Evolutionary conservation across 2,888 invertebrate species (phyloP), one percentile per base, ranked within the genome.

Genomic region (Chloromyia formosa): DNA sequence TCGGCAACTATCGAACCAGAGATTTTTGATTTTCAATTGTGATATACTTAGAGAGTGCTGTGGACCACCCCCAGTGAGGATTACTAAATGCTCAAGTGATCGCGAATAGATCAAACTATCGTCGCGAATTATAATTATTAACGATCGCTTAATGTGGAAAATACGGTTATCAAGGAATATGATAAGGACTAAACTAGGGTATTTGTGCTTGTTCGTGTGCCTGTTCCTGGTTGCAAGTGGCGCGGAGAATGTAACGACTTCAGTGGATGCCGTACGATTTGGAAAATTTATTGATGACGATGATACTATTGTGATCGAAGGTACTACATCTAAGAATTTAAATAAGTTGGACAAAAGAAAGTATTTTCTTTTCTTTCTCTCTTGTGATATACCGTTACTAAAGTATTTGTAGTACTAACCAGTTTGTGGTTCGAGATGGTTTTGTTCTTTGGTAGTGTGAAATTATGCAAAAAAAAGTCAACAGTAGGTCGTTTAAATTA

Each of bases 241-340:
- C 40, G 69, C 56, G 2, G 35, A 69, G 27, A 69, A 69, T 54
- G 23, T 54, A n/a, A 53, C 69, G 56, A n/a, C 16, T 27, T 49
- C 56, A 16, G 56, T 22, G 42, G 4, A n/a, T 20, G 22, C 45
- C 18, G 23, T 1, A 16, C 22, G 16, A 16, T 40, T 16, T 4
- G 9, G 16, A 40, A 9, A 35, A 22, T 49, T 22, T 49, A 18
- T 20, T 16, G 69, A 69, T 27, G 69, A 69, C 9, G 75, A 75
- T 66, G 75, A 75, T 60, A 60, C 73, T 12, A 49, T 75, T 40
- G 66, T 73, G 9, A 61, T 75, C 49, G 75, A 75, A 73, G 75
- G 75, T 75, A 75, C 40, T 54, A 27, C 23, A 74, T 40, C 14
- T 64, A 35, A 35, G 27, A 35, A 35, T 35, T 35, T 35, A 7